phyloP scores from a whole-genome alignment of 1,140 invertebrate genomes.

The Vanessa atalanta region DNA sequence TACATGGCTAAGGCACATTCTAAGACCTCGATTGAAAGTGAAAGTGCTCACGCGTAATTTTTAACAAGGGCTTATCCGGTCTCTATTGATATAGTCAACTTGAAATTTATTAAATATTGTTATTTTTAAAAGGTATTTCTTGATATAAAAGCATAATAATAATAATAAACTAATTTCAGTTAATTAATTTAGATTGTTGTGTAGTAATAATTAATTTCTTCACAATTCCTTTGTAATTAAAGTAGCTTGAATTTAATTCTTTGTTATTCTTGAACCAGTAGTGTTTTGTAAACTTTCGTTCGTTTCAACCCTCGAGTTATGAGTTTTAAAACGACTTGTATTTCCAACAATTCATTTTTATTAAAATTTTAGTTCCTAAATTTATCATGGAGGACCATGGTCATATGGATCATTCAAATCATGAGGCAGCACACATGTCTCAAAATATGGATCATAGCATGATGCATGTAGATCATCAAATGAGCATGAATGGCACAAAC shows the following conservation, averaged over 20 bases:
- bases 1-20: conserved; percentile 33
- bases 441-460: conserved; percentile 40
- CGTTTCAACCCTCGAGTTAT: conserved; percentile 22
- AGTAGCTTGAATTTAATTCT: too few species aligned
- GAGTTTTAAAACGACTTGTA: not conserved
- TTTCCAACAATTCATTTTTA: not conserved
- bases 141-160: not conserved
- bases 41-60: conserved; percentile 47
- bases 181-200: not conserved
- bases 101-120: conserved; percentile 3
- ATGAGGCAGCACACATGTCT: conserved; percentile 38
- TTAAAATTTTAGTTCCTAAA: conserved; percentile 7
- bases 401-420: conserved; percentile 49
- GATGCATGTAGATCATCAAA: conserved; percentile 44
- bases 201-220: not conserved
- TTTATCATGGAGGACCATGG: conserved; percentile 22
- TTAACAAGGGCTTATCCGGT: not conserved
- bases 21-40: conserved; percentile 44
- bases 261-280: conserved; percentile 24
- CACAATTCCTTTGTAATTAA: too few species aligned
- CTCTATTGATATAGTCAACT: not conserved
- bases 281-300: conserved; percentile 42
- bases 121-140: not conserved
- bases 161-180: not conserved
- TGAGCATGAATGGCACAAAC: conserved; percentile 40